Evolutionary conservation across 2,888 invertebrate species (phyloP), one percentile per base, ranked within the genome.

Genomic region (Pasiphila rectangulata): DNA sequence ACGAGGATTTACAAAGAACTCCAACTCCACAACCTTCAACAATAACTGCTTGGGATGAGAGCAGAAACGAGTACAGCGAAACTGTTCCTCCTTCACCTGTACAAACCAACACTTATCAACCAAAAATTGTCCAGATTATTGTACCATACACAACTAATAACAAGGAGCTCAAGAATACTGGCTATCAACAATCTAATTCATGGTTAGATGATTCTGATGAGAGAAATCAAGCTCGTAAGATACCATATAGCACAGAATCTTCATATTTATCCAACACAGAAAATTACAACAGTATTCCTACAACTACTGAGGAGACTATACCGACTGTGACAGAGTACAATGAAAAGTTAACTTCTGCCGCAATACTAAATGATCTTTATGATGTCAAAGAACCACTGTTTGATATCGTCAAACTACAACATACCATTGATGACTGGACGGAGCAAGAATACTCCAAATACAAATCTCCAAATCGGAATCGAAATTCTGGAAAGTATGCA

Each of bases 381-480:
- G 86, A 87, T 51, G 79, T 81, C 0, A 86, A 83, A 50, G 90
- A 90, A 55, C 90, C 89, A 19, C 90, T 92, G 0, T 93, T 94
- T 61, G 95, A 95, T 67, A 90, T 95, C 7, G 90, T 92, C 7
- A 92, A 92, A 65, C 80, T 96, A 23, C 95, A 95, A 69, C 94
- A 94, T 59, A 95, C 94, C 59, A 96, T 96, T 45, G 95, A 96
- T 62, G 93, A 93, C 54, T 96, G 96, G 96, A 96, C 95, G 0
- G 93, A 93, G 61, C 93, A 94, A 79, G 93, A 93, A 61, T 94
- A 91, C 72, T 91, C 92, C 0, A 90, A 90, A 51, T 75, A 82
- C 47, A 89, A 86, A 54, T 60, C 80, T 9, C 80, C 86, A 1
- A 88, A 90, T 60, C 88, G 79, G 47, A 81, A 87, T 3, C 90